These are phyloP conservation scores for Manis pentadactyla DNA, from an alignment of 2,797 vertebrate species.

Conservation along the genomic window DNA sequence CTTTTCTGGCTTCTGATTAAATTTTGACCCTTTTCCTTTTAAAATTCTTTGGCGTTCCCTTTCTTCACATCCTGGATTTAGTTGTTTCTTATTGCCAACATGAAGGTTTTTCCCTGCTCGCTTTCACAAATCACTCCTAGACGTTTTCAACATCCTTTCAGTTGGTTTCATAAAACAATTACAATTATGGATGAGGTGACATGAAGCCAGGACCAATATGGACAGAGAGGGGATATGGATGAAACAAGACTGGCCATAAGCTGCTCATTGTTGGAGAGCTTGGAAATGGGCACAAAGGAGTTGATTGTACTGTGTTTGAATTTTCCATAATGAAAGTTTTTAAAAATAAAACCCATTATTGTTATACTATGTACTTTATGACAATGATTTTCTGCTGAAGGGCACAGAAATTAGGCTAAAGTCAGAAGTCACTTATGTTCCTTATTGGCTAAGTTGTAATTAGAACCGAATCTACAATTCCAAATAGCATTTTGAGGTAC, in stretches of 20 bases:
- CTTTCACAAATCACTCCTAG: constrained; percentile 16
- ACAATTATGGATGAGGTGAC: not conserved
- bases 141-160: not conserved
- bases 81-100: not conserved
- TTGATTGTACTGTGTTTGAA: not conserved
- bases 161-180: constrained; percentile 13
- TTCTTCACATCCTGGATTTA: not conserved
- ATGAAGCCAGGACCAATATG: not conserved
- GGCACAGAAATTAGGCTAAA: not conserved
- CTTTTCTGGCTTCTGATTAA: not conserved
- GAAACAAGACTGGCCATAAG: not conserved
- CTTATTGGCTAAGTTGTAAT: not conserved
- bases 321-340: not conserved
- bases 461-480: constrained; percentile 6
- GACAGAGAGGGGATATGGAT: not conserved
- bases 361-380: not conserved
- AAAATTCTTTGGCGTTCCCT: not conserved
- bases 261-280: not conserved
- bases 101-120: not conserved
- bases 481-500: not conserved
- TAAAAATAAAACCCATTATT: not conserved
- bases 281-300: not conserved
- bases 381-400: not conserved
- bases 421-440: not conserved
- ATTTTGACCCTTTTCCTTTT: constrained; percentile 22